phyloP scores from a whole-genome alignment of 92 coral and sea anemone genomes.

The Anthopleura xanthogrammica region DNA sequence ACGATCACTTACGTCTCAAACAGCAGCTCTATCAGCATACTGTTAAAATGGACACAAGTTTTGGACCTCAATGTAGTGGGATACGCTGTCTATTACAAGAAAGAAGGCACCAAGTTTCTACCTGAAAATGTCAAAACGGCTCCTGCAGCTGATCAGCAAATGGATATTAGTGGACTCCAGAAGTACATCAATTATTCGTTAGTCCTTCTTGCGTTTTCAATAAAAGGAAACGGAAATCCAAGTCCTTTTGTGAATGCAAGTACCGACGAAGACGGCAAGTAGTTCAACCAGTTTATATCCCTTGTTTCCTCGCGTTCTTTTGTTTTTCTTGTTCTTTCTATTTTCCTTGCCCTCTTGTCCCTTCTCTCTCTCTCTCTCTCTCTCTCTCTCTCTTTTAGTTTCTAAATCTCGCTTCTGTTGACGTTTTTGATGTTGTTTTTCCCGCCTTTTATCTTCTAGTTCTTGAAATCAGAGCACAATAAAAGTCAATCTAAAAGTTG shows the following conservation, averaged over 20 bases:
- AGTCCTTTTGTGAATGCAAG: constrained; percentile 8
- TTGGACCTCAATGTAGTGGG: constrained; percentile 22
- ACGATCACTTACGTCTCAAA: constrained; percentile 18
- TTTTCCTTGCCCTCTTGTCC: background rate
- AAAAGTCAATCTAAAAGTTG: too few relatives aligned
- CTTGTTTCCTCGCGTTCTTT: background rate
- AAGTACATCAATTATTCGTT: constrained; percentile 34
- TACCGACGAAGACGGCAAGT: constrained; percentile 61
- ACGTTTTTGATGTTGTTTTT: too few relatives aligned
- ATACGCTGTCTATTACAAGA: constrained; percentile 34
- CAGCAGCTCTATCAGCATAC: constrained; percentile 47
- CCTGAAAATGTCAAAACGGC: constrained; percentile 18
- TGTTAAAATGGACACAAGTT: constrained; percentile 35
- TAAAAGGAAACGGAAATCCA: constrained; percentile 49
- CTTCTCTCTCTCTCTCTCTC: background rate
- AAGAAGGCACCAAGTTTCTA: background rate
- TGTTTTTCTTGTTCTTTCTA: background rate
- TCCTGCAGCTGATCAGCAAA: constrained; percentile 13
- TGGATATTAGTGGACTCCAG: constrained; percentile 22
- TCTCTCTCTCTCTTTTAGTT: background rate
- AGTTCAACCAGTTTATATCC: background rate
- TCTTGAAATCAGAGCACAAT: too few relatives aligned
- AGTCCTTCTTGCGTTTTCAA: constrained; percentile 19
- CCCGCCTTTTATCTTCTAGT: too few relatives aligned
- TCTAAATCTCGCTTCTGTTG: too few relatives aligned